A percentile compares a stretch with the other conserved stretches of the same genome.
These are phyloP conservation scores for Mastomys coucha DNA, from an alignment of 2,113 vertebrate genomes.

Conservation along the genomic window DNA sequence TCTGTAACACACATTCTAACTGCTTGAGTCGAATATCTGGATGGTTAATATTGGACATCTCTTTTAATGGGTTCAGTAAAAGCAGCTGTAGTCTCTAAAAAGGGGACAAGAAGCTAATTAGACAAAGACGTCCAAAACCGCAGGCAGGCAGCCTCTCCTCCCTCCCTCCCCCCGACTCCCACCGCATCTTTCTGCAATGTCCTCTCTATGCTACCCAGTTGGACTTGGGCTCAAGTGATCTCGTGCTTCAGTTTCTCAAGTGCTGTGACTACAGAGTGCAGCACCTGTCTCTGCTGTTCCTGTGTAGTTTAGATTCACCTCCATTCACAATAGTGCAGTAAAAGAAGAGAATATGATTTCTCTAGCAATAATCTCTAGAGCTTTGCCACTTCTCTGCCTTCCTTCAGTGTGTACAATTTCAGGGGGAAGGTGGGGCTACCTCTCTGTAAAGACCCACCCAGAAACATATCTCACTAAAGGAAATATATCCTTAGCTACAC, in stretches of 20 bases:
- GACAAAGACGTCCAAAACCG: constrained; percentile 35
- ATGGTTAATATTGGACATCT: constrained; percentile 95
- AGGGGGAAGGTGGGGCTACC: background rate
- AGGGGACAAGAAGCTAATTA: constrained; percentile 65
- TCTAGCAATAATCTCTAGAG: constrained; percentile 25
- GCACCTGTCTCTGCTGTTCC: background rate
- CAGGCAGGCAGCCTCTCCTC: background rate
- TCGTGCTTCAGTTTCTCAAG: background rate
- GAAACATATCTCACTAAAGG: constrained; percentile 42
- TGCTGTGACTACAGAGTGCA: background rate
- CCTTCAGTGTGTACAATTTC: background rate
- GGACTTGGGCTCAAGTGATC: background rate
- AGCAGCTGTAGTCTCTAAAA: constrained; percentile 96
- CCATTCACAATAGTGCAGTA: background rate
- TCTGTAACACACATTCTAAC: constrained; percentile 97
- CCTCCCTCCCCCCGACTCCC: too few species aligned
- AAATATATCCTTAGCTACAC: background rate
- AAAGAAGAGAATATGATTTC: constrained; percentile 2
- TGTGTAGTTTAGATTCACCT: constrained; percentile 51
- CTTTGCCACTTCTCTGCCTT: background rate
- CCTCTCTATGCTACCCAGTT: background rate
- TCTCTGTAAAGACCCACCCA: background rate
- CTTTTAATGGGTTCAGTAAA: constrained; percentile 96
- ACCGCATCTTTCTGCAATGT: background rate
- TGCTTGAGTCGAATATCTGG: constrained; percentile 98